Percentiles rank a stretch among this genome's conserved stretches.
These are phyloP conservation scores for Margaritifera margaritifera DNA, from an alignment of 2,888 invertebrate genomes.

Conservation along the genomic window DNA sequence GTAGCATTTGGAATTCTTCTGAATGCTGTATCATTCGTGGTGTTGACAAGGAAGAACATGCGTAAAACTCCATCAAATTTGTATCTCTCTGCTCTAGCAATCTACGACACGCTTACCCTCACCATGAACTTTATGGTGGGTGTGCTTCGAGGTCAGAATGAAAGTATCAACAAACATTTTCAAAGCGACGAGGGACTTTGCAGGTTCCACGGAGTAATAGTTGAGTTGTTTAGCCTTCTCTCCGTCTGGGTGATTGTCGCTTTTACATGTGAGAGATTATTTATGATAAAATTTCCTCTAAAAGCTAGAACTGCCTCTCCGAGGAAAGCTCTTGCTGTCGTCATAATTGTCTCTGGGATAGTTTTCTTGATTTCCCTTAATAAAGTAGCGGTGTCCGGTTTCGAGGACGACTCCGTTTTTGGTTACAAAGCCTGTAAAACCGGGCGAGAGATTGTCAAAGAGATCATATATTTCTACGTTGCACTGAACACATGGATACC, in stretches of 20 bases:
- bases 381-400: slow-evolving; percentile 56
- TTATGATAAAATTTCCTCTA: slow-evolving; percentile 53
- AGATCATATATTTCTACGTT: slow-evolving; percentile 55
- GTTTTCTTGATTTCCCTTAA: slow-evolving; percentile 47
- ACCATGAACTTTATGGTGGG: slow-evolving; percentile 58
- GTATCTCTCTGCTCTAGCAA: slow-evolving; percentile 51
- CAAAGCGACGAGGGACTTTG: slow-evolving; percentile 46
- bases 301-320: slow-evolving; percentile 43
- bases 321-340: slow-evolving; percentile 32
- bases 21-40: slow-evolving; percentile 44
- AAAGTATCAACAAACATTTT: slow-evolving; percentile 44
- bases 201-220: slow-evolving; percentile 54
- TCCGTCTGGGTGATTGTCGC: slow-evolving; percentile 53
- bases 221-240: slow-evolving; percentile 56
- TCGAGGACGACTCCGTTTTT: slow-evolving; percentile 58
- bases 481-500: slow-evolving; percentile 59
- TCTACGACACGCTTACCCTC: slow-evolving; percentile 46
- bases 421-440: slow-evolving; percentile 59
- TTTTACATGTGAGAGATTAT: slow-evolving; percentile 53
- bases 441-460: slow-evolving; percentile 41
- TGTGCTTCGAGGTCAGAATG: slow-evolving; percentile 48
- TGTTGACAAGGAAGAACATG: slow-evolving; percentile 46
- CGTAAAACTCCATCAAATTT: slow-evolving; percentile 44
- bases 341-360: slow-evolving; percentile 33
- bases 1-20: slow-evolving; percentile 41